phyloP scores from a whole-genome alignment of 1,140 invertebrate genomes.

The Hycleus cichorii region DNA sequence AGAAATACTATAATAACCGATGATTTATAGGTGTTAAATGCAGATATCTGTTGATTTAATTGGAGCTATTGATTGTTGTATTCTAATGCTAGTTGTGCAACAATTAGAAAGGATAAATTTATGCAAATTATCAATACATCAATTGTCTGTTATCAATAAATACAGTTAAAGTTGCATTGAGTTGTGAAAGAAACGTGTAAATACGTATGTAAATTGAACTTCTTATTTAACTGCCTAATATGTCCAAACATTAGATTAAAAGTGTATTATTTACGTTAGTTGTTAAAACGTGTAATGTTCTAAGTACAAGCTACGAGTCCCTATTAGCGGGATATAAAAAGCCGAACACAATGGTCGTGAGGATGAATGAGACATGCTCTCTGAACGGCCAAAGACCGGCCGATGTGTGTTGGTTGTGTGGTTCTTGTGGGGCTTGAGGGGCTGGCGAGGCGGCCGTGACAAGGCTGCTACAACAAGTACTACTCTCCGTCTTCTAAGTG shows the following conservation, averaged over 20 bases:
- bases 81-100: too few species aligned
- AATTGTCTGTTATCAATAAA: too few species aligned
- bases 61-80: too few species aligned
- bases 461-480: slow-evolving; percentile 24
- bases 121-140: too few species aligned
- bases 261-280: slow-evolving; percentile 21
- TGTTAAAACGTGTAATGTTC: slow-evolving; percentile 18
- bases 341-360: slow-evolving; percentile 18
- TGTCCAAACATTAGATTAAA: slow-evolving; percentile 10
- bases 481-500: background rate
- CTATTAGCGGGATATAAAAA: slow-evolving; percentile 24
- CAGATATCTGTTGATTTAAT: too few species aligned
- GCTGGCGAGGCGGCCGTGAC: slow-evolving; percentile 26
- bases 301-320: slow-evolving; percentile 21
- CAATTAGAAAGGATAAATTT: too few species aligned
- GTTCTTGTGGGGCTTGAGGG: slow-evolving; percentile 10
- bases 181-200: too few species aligned
- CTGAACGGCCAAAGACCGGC: slow-evolving; percentile 22
- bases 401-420: background rate
- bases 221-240: too few species aligned
- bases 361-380: slow-evolving; percentile 29
- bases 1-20: too few species aligned
- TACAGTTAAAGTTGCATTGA: too few species aligned
- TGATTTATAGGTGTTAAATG: too few species aligned
- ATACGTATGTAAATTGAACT: too few species aligned